phyloP scores from a whole-genome alignment of 2,888 invertebrate genomes.

The Eilema sororculum region DNA sequence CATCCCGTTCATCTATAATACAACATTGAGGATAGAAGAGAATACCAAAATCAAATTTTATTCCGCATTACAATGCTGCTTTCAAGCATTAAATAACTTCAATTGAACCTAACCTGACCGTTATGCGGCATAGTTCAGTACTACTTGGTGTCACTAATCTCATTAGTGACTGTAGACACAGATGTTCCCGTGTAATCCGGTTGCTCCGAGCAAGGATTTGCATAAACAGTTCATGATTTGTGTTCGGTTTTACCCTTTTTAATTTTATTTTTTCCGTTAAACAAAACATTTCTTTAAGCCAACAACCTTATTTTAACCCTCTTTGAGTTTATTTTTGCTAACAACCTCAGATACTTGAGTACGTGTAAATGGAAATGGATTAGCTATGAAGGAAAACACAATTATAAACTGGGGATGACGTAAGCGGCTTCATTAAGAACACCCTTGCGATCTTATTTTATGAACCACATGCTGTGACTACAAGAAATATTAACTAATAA shows the following conservation, averaged over 20 bases:
- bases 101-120: constrained; percentile 53
- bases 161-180: constrained; percentile 76
- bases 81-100: constrained; percentile 46
- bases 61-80: constrained; percentile 2
- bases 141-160: constrained; percentile 72
- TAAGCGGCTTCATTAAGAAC: constrained; percentile 45
- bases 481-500: constrained; percentile 28
- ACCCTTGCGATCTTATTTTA: constrained; percentile 33
- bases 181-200: constrained; percentile 74
- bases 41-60: neutral
- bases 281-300: constrained; percentile 21
- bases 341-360: constrained; percentile 38
- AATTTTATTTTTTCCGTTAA: constrained; percentile 44
- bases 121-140: constrained; percentile 56
- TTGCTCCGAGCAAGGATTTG: constrained; percentile 67
- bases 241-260: constrained; percentile 59
- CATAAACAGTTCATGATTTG: constrained; percentile 73
- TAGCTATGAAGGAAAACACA: constrained; percentile 51
- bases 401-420: constrained; percentile 46
- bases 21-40: too few relatives aligned
- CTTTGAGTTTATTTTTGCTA: constrained; percentile 16
- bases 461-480: constrained; percentile 34
- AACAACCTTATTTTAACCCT: constrained; percentile 22
- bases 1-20: neutral
- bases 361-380: constrained; percentile 54